Conservation (phyloP, 2,888 invertebrate genomes). For the Blastobasis adustella region DNA sequence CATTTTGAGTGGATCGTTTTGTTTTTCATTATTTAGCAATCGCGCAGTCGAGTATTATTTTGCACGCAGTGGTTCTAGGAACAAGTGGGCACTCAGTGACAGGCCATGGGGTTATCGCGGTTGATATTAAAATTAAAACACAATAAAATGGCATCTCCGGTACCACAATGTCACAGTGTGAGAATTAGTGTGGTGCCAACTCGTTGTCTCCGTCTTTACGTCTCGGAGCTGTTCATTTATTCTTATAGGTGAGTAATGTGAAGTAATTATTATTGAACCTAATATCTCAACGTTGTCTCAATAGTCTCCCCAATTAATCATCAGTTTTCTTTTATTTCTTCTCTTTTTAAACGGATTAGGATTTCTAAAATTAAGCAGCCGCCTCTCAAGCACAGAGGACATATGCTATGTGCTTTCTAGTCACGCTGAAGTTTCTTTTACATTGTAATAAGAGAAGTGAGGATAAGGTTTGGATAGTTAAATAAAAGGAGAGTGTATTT, state of each 20-base stretch:
- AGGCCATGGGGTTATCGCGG: conserved; percentile 54
- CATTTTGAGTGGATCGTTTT: conserved; percentile 28
- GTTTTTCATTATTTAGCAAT: conserved; percentile 17
- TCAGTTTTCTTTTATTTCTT: background rate
- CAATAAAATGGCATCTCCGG: conserved; percentile 53
- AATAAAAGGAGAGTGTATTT: too few relatives aligned
- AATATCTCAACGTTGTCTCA: background rate
- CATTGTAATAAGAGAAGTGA: too few relatives aligned
- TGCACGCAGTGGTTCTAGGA: conserved; percentile 53
- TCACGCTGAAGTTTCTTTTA: too few relatives aligned
- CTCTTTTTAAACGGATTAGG: background rate
- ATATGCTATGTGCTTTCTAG: too few relatives aligned
- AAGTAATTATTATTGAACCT: background rate
- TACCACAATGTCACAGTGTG: conserved; percentile 46
- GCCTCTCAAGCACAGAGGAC: too few relatives aligned
- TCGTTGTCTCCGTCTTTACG: too few relatives aligned
- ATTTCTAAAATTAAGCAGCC: too few relatives aligned
- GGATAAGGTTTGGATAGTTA: too few relatives aligned
- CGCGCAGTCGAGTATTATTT: conserved; percentile 27
- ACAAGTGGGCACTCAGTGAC: conserved; percentile 48
- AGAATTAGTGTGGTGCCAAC: too few relatives aligned
- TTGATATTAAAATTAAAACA: conserved; percentile 49
- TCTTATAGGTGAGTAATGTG: conserved; percentile 21
- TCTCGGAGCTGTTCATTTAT: conserved; percentile 5
- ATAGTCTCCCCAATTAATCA: background rate